Evolutionary conservation across 2,797 vertebrate species (phyloP).

Genomic region (Luscinia luscinia): DNA sequence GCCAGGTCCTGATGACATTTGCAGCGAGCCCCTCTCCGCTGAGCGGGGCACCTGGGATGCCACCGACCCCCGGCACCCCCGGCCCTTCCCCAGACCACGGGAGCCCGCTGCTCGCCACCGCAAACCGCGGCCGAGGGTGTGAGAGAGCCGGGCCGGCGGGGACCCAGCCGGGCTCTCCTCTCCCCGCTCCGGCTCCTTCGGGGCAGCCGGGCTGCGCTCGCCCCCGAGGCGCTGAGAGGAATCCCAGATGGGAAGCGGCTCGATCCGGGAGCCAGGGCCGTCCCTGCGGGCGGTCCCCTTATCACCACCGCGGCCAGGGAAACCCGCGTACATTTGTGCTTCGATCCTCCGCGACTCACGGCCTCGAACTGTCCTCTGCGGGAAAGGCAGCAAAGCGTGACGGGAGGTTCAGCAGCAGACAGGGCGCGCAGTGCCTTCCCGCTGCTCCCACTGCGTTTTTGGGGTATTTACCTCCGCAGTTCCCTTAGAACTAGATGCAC

Average conservation of each 20-base stretch:
- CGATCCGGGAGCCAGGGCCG: accelerated
- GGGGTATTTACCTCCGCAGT: background rate
- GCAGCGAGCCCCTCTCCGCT: background rate
- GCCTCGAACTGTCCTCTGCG: background rate
- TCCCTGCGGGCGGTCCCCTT: no score
- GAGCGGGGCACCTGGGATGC: background rate
- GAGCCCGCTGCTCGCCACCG: background rate
- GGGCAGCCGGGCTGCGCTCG: background rate
- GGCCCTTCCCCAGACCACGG: background rate
- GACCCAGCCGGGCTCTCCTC: no score
- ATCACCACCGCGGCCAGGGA: accelerated
- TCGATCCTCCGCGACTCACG: background rate
- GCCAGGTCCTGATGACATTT: background rate
- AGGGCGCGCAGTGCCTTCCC: background rate
- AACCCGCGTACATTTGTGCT: background rate
- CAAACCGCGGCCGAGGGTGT: background rate
- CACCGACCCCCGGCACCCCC: background rate
- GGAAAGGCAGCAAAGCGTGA: background rate
- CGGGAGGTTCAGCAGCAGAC: background rate
- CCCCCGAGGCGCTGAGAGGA: background rate
- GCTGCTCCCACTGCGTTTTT: background rate
- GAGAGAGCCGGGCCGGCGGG: background rate
- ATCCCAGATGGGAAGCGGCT: background rate
- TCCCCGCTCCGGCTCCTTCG: no score
- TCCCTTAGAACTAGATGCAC: background rate